These are phyloP conservation scores for Nowickia ferox DNA, from an alignment of 2,888 invertebrate genomes.

Conservation along the genomic window DNA sequence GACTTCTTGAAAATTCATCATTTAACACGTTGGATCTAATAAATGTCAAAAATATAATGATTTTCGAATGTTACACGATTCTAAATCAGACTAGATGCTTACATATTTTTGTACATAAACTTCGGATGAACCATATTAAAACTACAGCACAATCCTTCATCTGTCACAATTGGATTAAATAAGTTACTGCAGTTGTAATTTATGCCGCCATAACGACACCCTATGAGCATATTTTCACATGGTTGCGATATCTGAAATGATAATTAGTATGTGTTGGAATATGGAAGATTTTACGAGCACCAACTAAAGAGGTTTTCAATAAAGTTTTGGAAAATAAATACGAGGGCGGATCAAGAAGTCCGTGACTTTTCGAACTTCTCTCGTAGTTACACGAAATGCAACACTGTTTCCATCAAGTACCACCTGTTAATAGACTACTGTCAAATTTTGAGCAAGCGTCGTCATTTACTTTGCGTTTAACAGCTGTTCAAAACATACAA, in stretches of 20 bases:
- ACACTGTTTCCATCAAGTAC: no score
- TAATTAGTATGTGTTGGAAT: neutral
- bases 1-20: neutral
- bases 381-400: no score
- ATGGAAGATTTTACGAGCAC: no score
- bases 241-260: constrained; percentile 87
- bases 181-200: constrained; percentile 86
- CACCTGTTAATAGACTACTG: no score
- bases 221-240: constrained; percentile 87
- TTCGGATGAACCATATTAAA: constrained; percentile 88
- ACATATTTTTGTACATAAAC: constrained; percentile 70
- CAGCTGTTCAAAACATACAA: no score
- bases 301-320: neutral
- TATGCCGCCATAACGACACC: constrained; percentile 87
- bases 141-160: constrained; percentile 92
- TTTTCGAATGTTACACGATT: neutral
- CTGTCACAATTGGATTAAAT: constrained; percentile 89
- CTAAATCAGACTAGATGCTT: constrained; percentile 12
- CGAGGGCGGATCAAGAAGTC: no score
- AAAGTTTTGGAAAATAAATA: no score
- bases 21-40: constrained; percentile 3
- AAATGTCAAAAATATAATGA: neutral
- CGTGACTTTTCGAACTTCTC: no score
- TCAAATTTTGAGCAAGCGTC: no score
- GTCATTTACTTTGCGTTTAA: no score